phyloP scores from a whole-genome alignment of 2,888 invertebrate species.

The Pteria penguin region DNA sequence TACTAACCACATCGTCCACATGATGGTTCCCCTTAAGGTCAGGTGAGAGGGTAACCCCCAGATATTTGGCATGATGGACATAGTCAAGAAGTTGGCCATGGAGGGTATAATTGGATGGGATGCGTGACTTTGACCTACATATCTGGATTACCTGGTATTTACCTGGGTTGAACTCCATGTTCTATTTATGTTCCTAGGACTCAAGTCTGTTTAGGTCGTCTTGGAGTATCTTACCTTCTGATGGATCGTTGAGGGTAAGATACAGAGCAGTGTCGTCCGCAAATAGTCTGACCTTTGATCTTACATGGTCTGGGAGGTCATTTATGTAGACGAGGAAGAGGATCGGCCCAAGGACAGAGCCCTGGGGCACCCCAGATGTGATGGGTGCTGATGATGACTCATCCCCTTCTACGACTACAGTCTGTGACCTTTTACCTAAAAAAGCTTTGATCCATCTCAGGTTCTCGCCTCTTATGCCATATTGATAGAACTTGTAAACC shows the following conservation, averaged over 20 bases:
- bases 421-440: too few species aligned
- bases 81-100: too few species aligned
- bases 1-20: too few species aligned
- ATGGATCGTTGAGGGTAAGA: neutral
- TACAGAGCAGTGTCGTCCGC: neutral
- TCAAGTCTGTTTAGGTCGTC: neutral
- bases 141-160: neutral
- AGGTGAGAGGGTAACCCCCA: too few species aligned
- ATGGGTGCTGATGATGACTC: too few species aligned
- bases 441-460: too few species aligned
- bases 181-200: neutral
- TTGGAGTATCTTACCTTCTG: neutral
- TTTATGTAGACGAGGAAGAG: constrained; percentile 10
- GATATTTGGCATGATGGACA: too few species aligned
- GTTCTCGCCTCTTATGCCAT: too few species aligned
- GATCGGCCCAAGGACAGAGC: neutral
- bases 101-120: neutral
- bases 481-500: too few species aligned
- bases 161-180: constrained; percentile 3
- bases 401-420: too few species aligned
- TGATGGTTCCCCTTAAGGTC: too few species aligned
- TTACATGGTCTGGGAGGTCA: constrained; percentile 5
- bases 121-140: neutral
- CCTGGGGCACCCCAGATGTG: neutral
- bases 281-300: constrained; percentile 1